Evolutionary conservation across 1,140 invertebrate species (phyloP).

Genomic region (Pseudomyrmex pallidus): DNA sequence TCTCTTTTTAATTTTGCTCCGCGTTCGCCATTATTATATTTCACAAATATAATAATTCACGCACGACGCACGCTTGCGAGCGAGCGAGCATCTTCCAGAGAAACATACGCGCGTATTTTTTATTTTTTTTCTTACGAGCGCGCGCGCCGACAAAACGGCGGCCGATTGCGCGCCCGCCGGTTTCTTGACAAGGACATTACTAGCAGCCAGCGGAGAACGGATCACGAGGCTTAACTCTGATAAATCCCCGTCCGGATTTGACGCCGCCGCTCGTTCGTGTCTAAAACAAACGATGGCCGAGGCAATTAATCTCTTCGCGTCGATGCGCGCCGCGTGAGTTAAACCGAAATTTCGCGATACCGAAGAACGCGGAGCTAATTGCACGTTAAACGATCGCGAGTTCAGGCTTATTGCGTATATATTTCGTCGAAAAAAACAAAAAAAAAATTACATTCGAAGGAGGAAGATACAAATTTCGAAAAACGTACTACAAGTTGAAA

Average conservation of each 20-base stretch:
- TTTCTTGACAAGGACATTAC: constrained; percentile 55
- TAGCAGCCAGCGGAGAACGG: constrained; percentile 20
- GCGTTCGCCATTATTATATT: neutral
- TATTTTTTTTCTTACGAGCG: constrained; percentile 11
- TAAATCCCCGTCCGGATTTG: constrained; percentile 54
- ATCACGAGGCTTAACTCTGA: constrained; percentile 54
- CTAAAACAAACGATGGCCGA: constrained; percentile 36
- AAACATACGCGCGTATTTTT: constrained; percentile 17
- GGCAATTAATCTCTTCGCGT: constrained; percentile 40
- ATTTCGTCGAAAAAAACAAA: neutral
- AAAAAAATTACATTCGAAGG: neutral
- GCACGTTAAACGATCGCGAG: constrained; percentile 35
- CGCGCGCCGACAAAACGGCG: constrained; percentile 28
- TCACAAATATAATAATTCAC: neutral
- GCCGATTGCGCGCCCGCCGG: constrained; percentile 30
- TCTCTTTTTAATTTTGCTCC: neutral
- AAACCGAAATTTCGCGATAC: constrained; percentile 34
- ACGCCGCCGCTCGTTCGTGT: constrained; percentile 35
- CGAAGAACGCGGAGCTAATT: constrained; percentile 43
- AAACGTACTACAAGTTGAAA: neutral
- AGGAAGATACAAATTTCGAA: neutral
- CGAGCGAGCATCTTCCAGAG: neutral
- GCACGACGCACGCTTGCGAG: no score
- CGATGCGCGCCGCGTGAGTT: constrained; percentile 7
- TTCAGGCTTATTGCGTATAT: neutral